phyloP scores from a whole-genome alignment of 2,113 vertebrate species.

The Tragelaphus imberbis region DNA sequence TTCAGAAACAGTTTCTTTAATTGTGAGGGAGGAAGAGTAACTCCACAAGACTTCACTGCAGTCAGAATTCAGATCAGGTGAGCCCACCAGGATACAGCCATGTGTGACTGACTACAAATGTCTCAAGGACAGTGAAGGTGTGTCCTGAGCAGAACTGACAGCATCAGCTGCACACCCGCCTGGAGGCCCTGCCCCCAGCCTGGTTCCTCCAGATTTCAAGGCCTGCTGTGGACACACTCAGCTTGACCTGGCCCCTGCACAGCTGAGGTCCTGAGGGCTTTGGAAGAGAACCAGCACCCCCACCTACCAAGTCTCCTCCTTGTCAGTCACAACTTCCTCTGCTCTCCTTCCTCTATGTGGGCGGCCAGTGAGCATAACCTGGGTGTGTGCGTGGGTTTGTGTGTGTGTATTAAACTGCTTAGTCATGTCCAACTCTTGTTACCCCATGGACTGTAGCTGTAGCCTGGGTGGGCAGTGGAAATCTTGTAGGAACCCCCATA shows the following conservation, averaged over 20 bases:
- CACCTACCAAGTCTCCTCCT: background rate
- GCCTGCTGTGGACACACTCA: fast-evolving
- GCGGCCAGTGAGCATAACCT: fast-evolving
- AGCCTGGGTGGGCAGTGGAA: background rate
- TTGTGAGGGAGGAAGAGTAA: background rate
- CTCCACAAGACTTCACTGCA: background rate
- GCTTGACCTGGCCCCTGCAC: background rate
- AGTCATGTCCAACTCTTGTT: background rate
- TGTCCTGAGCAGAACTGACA: background rate
- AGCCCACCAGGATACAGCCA: background rate
- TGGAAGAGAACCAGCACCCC: background rate
- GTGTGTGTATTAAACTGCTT: background rate
- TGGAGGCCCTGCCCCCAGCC: background rate
- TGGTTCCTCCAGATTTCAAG: background rate
- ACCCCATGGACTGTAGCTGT: background rate
- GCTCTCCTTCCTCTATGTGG: background rate
- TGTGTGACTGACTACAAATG: background rate
- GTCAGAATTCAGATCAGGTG: background rate
- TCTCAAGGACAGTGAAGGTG: background rate
- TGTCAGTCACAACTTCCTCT: background rate
- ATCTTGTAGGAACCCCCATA: background rate
- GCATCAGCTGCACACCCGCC: background rate
- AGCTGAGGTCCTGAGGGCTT: background rate
- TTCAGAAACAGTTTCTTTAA: background rate
- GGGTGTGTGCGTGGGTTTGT: background rate